Conservation (phyloP, 2,113 vertebrate genomes). For the Pseudorhombus dupliciocellatus region DNA sequence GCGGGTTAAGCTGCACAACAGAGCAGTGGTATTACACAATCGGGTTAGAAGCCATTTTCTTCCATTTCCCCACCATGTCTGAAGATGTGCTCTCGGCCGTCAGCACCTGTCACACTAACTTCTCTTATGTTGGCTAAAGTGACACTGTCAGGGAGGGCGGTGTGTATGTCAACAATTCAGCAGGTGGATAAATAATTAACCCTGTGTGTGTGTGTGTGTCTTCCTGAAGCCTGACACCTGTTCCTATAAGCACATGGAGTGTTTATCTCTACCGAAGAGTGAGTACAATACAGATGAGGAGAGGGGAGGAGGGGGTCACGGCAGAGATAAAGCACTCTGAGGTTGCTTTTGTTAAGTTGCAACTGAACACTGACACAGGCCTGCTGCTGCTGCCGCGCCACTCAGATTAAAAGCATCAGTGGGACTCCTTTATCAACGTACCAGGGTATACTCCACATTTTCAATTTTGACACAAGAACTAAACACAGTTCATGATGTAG, state of each 20-base stretch:
- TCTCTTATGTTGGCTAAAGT: conserved; percentile 43
- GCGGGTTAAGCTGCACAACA: background rate
- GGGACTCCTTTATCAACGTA: background rate
- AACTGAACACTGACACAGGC: conserved; percentile 34
- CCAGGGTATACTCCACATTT: background rate
- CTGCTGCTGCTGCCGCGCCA: background rate
- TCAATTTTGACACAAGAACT: too few species aligned
- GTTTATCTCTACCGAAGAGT: conserved; percentile 60
- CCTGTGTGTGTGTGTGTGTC: conserved; percentile 39
- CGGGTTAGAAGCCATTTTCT: background rate
- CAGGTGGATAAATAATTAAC: conserved; percentile 74
- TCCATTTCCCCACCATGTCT: background rate
- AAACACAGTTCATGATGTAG: too few species aligned
- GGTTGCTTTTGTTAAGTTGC: conserved; percentile 53
- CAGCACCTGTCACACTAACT: conserved; percentile 26
- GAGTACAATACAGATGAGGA: conserved; percentile 46
- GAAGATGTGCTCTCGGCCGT: conserved; percentile 9
- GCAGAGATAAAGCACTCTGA: conserved; percentile 43
- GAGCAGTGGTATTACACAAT: background rate
- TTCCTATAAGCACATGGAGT: conserved; percentile 68
- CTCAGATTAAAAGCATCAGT: background rate
- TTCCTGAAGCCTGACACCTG: conserved; percentile 77
- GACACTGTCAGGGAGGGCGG: conserved; percentile 52
- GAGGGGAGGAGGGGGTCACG: conserved; percentile 11
- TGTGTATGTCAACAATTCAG: conserved; percentile 71